These are phyloP conservation scores for Haplochromis burtoni DNA, from an alignment of 2,113 vertebrate species.

Conservation along the genomic window DNA sequence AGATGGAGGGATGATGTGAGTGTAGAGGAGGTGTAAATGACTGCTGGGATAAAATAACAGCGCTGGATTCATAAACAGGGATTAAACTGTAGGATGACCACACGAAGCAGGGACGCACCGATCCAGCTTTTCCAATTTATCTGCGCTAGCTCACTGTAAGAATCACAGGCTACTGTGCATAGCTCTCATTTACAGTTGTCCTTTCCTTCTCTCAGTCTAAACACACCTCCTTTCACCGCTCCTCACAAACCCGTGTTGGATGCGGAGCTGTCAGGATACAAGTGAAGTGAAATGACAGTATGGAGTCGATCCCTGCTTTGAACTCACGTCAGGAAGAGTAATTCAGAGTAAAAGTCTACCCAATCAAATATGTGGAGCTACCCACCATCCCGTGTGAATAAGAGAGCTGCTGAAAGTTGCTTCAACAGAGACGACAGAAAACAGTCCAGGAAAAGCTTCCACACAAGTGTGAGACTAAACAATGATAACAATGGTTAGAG, in stretches of 20 bases:
- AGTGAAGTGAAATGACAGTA: background rate
- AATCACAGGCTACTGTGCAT: background rate
- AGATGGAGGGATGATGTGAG: conserved; percentile 33
- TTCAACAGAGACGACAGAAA: background rate
- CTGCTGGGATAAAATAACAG: background rate
- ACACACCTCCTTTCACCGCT: background rate
- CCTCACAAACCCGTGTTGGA: background rate
- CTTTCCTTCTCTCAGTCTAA: background rate
- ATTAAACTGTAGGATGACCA: background rate
- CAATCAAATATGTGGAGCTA: background rate
- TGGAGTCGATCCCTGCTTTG: background rate
- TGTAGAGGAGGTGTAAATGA: conserved; percentile 33
- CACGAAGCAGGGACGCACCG: background rate
- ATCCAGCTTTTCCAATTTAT: background rate
- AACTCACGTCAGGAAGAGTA: background rate
- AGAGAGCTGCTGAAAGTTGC: background rate
- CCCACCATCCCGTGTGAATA: background rate
- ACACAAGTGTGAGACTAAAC: background rate
- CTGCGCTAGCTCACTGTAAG: background rate
- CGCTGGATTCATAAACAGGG: background rate
- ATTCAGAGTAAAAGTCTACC: background rate
- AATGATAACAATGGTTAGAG: background rate
- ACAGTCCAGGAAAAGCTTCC: background rate
- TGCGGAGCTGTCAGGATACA: background rate
- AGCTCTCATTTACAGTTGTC: background rate